phyloP scores from a whole-genome alignment of 2,113 vertebrate species.

The Colaptes auratus region DNA sequence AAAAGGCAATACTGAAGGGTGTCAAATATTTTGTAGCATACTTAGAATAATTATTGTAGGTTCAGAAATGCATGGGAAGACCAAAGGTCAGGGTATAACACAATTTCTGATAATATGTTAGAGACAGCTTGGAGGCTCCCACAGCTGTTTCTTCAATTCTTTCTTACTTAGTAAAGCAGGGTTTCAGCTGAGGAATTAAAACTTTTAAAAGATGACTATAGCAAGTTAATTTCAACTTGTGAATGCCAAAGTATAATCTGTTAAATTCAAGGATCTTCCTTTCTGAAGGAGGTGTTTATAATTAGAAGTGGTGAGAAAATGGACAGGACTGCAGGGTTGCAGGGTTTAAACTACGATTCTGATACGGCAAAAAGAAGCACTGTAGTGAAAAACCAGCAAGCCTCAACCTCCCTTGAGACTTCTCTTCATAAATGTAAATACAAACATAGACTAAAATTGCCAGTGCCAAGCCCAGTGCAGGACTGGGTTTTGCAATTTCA shows the following conservation, averaged over 20 bases:
- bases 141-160: slow-evolving; percentile 34
- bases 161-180: background rate
- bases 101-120: background rate
- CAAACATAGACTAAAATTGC: background rate
- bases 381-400: background rate
- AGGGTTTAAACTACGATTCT: background rate
- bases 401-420: background rate
- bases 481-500: background rate
- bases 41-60: background rate
- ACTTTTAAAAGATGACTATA: slow-evolving; percentile 23
- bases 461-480: background rate
- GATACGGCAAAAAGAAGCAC: background rate
- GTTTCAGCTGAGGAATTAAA: background rate
- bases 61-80: slow-evolving; percentile 46
- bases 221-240: background rate
- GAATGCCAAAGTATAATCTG: background rate
- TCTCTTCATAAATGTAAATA: background rate
- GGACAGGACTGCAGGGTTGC: background rate
- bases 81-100: background rate
- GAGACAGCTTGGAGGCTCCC: slow-evolving; percentile 8
- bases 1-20: background rate
- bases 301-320: background rate
- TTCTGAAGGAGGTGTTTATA: background rate
- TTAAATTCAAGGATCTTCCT: background rate
- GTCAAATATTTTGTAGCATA: background rate